Base-by-base conservation (phyloP, 2,888 invertebrate genomes). In the Tachina grossa region DNA sequence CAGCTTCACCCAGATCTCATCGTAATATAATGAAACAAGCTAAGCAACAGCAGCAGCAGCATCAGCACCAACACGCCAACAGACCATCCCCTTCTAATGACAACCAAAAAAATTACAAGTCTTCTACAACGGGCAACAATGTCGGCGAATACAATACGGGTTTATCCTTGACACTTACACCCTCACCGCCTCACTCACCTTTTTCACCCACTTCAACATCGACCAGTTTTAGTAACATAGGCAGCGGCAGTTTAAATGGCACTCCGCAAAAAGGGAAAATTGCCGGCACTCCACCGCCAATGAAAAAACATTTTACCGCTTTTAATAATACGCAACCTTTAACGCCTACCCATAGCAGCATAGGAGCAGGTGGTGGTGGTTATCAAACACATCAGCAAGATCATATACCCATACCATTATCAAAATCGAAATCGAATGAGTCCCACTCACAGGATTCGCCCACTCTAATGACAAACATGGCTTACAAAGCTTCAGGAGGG, bases 371-470 rank as follows among this genome's bases (percentile, higher is more conserved):
- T 39, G 22, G 65, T 1, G 8, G 45, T 9, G 16, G 77, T 19
- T 71, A 83, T 14, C 82, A 75, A n/a, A 43, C 63, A 53, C 22
- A 83, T 10, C 75, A 74, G 9, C 87, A 86, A 75, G 87, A 87
- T 69, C 65, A 84, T 10, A 69, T 79, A 11, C 75, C 82, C 10
- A 77, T 88, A 57, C 71, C 95, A 93, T 90, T 98, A 88, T 97
- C 96, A 83, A 97, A 98, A 93, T 98, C 98, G 86, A 96, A 97
- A 91, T 98, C 98, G 59, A 97, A 98, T 92, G 98, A 98, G 93
- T 97, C 97, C 14, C 97, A 98, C 92, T 94, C 89, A 97, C 85
- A 96, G 95, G 89, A 90, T 78, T 85, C 86, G 68, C 84, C 87
- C 57, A 75, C 84, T 76, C 87, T 83, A 53, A 68, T 51, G 57